A percentile compares a stretch with the other conserved stretches of the same genome.
Evolutionary conservation across 2,888 invertebrate species (phyloP).

Genomic region (Scaptomyza tumidula): DNA sequence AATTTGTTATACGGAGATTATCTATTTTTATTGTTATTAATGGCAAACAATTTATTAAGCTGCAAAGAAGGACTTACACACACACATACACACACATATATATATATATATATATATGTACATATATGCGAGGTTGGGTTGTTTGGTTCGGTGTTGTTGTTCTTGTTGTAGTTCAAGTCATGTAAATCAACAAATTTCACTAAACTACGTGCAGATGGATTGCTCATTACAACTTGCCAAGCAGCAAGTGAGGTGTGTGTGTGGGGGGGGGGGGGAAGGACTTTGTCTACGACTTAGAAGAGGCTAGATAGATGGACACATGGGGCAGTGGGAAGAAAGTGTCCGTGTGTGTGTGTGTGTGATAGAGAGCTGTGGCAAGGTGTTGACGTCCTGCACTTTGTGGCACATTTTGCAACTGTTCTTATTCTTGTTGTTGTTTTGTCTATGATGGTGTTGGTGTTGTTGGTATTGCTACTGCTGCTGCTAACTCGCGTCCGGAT

Average conservation of each 20-base stretch:
- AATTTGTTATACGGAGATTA: slow-evolving; percentile 83
- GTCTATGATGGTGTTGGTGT: slow-evolving; percentile 3
- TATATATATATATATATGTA: slow-evolving; percentile 37
- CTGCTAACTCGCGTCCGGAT: slow-evolving; percentile 42
- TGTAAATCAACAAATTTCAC: slow-evolving; percentile 77
- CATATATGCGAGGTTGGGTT: no score
- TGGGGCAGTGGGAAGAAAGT: not conserved
- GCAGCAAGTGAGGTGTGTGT: not conserved
- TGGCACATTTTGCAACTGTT: slow-evolving; percentile 43
- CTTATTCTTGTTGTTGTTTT: slow-evolving; percentile 1
- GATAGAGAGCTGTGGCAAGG: slow-evolving; percentile 43
- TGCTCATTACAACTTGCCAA: slow-evolving; percentile 62
- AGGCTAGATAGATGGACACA: slow-evolving; percentile 1
- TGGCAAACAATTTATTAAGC: slow-evolving; percentile 82
- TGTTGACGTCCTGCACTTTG: slow-evolving; percentile 75
- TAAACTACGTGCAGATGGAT: slow-evolving; percentile 78
- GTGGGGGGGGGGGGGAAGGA: not conserved
- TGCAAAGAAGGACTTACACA: slow-evolving; percentile 66
- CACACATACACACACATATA: slow-evolving; percentile 44
- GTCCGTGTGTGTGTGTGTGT: no score
- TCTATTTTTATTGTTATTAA: slow-evolving; percentile 84
- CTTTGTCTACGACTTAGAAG: not conserved
- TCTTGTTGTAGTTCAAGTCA: slow-evolving; percentile 40
- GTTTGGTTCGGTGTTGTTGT: not conserved
- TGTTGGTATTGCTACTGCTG: slow-evolving; percentile 8